These are phyloP conservation scores for Psammodynastes pulverulentus DNA, from an alignment of 2,113 vertebrate species.

Conservation along the genomic window DNA sequence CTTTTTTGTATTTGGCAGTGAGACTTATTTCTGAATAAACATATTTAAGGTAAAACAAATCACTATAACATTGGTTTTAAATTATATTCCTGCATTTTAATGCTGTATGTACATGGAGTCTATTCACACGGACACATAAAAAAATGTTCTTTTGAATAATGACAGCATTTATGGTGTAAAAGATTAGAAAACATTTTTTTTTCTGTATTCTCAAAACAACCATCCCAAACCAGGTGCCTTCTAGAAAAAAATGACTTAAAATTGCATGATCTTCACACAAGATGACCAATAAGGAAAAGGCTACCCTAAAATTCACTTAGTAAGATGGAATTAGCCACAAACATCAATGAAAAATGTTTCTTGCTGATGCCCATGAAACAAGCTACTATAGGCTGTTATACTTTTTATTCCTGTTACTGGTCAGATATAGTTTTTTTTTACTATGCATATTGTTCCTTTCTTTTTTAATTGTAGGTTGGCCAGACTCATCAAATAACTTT, in stretches of 20 bases:
- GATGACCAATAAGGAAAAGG: background rate
- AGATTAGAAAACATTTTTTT: background rate
- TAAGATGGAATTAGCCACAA: conserved; percentile 1
- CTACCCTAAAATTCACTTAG: conserved; percentile 5
- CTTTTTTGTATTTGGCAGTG: background rate
- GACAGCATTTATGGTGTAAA: background rate
- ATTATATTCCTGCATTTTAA: background rate
- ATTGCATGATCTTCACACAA: background rate
- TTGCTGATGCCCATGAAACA: conserved; percentile 25
- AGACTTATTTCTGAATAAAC: background rate
- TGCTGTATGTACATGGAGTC: background rate
- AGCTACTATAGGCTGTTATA: conserved; percentile 21
- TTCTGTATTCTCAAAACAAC: background rate
- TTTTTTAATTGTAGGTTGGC: background rate
- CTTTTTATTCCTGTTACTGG: background rate
- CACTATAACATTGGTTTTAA: background rate
- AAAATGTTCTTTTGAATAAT: background rate
- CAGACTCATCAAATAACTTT: background rate
- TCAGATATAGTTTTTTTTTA: background rate
- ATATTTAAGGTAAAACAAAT: background rate
- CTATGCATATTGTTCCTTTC: background rate
- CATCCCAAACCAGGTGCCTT: background rate
- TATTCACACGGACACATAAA: background rate
- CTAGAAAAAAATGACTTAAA: background rate
- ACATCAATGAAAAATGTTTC: background rate